These are phyloP conservation scores for Coelopa pilipes DNA, from an alignment of 2,888 invertebrate species.

Conservation along the genomic window DNA sequence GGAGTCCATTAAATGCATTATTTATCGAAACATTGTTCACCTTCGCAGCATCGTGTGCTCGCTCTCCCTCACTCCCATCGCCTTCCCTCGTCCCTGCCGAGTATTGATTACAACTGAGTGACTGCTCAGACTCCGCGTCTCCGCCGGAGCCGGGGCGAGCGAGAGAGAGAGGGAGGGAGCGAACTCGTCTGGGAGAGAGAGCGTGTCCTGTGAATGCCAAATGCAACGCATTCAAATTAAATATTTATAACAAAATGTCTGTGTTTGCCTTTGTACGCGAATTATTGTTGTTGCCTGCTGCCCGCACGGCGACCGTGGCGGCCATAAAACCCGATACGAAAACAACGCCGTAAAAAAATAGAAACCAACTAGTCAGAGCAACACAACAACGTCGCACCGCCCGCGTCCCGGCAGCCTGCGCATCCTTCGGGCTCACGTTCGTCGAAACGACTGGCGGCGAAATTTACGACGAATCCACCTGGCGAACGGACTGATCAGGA, in stretches of 20 bases:
- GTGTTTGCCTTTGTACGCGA: constrained; percentile 49
- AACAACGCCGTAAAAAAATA: background rate
- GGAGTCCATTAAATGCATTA: constrained; percentile 62
- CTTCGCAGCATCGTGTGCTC: constrained; percentile 46
- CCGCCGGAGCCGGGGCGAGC: background rate
- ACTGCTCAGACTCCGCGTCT: constrained; percentile 10
- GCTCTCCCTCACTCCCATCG: constrained; percentile 43
- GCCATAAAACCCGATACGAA: background rate
- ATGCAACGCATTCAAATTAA: constrained; percentile 63
- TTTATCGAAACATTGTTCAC: constrained; percentile 59
- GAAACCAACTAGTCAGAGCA: background rate
- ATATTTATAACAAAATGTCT: constrained; percentile 62
- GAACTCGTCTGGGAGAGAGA: constrained; percentile 35
- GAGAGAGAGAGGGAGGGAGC: constrained; percentile 10
- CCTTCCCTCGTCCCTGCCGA: constrained; percentile 47
- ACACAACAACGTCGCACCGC: background rate
- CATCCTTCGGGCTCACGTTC: too few relatives aligned
- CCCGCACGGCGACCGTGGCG: background rate
- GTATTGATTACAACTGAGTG: constrained; percentile 26
- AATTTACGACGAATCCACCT: too few relatives aligned
- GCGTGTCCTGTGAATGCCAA: constrained; percentile 49
- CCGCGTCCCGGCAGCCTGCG: too few relatives aligned
- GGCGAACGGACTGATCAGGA: too few relatives aligned
- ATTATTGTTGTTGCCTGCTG: background rate
- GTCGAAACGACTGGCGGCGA: too few relatives aligned